A percentile compares a stretch with the other conserved stretches of the same genome.
phyloP scores from a whole-genome alignment of 2,888 invertebrate genomes.

The Priocnemis perturbator region DNA sequence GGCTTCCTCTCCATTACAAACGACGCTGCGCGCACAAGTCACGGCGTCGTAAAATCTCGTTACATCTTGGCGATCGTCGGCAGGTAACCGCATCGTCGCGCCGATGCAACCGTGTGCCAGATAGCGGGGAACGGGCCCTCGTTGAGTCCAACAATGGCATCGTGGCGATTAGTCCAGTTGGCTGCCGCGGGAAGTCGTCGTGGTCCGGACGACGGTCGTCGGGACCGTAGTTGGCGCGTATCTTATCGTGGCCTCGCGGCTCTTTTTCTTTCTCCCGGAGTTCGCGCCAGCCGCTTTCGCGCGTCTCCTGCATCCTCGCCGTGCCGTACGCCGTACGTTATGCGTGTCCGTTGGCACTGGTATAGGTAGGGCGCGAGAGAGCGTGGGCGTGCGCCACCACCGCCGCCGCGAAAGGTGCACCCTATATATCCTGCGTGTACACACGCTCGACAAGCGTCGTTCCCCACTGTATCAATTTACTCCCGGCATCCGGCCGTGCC shows the following conservation, averaged over 20 bases:
- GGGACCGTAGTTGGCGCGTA: constrained; percentile 23
- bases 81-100: too few species aligned
- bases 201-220: too few species aligned
- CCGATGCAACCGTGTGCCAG: too few species aligned
- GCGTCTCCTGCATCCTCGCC: neutral
- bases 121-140: too few species aligned
- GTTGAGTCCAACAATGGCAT: too few species aligned
- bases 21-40: constrained; percentile 11
- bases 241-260: constrained; percentile 57
- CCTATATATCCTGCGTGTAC: constrained; percentile 45
- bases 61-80: too few species aligned
- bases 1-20: constrained; percentile 4
- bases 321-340: neutral
- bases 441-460: constrained; percentile 39
- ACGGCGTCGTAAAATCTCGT: constrained; percentile 19
- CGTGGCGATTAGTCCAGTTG: constrained; percentile 51
- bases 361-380: neutral
- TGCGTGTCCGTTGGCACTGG: neutral
- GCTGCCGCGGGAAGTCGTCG: constrained; percentile 31
- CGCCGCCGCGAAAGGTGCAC: constrained; percentile 47
- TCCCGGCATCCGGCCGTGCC: constrained; percentile 20
- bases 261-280: constrained; percentile 50
- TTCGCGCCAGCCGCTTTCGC: neutral
- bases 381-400: constrained; percentile 44
- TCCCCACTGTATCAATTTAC: constrained; percentile 53